Percentiles rank a stretch among this genome's conserved stretches.
phyloP scores from a whole-genome alignment of 1,140 invertebrate genomes.

The Pygmarrhopalites habei region DNA sequence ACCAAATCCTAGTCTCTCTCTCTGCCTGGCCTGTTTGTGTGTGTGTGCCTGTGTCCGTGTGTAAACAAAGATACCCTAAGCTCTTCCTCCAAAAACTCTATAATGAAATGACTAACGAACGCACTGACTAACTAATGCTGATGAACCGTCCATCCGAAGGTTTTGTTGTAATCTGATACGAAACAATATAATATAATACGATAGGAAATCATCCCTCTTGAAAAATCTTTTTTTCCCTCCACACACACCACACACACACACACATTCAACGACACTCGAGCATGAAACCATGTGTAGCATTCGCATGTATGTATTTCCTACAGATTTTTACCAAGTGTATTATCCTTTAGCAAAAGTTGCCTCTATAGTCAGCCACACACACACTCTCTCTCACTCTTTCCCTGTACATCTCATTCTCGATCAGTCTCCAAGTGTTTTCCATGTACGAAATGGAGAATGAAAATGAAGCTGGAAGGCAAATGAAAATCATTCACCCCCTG shows the following conservation, averaged over 20 bases:
- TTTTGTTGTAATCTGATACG: constrained; percentile 9
- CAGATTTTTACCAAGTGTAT: too few relatives aligned
- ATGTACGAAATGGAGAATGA: background rate
- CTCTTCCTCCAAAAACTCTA: background rate
- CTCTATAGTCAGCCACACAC: too few relatives aligned
- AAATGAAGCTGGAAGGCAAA: constrained; percentile 8
- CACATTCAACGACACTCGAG: background rate
- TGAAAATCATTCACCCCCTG: constrained; percentile 32
- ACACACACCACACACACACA: background rate
- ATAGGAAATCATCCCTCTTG: constrained; percentile 10
- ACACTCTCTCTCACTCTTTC: too few relatives aligned
- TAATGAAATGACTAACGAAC: constrained; percentile 11
- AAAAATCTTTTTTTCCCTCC: constrained; percentile 2
- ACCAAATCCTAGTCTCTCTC: too few relatives aligned
- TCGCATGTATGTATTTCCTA: too few relatives aligned
- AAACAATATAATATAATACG: constrained; percentile 8
- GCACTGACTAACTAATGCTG: constrained; percentile 2
- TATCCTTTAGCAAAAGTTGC: too few relatives aligned
- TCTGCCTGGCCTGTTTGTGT: too few relatives aligned
- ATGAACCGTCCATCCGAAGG: background rate
- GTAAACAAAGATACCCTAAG: too few relatives aligned
- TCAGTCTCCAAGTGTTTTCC: constrained; percentile 4
- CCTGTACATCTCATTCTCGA: too few relatives aligned
- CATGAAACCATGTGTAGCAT: constrained; percentile 1
- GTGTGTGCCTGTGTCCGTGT: too few relatives aligned